Evolutionary conservation across 2,797 vertebrate species (phyloP).

Genomic region (Pelochelys cantorii): DNA sequence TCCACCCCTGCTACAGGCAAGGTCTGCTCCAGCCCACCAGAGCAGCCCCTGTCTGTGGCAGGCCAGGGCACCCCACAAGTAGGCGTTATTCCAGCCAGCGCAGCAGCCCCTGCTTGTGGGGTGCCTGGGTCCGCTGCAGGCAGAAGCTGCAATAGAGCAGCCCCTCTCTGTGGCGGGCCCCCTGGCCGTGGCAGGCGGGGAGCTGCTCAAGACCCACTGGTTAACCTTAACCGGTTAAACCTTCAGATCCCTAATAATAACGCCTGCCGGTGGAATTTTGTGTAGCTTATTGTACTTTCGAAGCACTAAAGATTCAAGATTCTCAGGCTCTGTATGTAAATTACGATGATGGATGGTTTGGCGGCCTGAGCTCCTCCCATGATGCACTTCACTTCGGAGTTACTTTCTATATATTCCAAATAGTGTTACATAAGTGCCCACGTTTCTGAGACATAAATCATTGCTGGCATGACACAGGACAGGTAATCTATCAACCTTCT

Average conservation of each 20-base stretch:
- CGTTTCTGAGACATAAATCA: constrained; percentile 39
- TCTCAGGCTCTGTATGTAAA: background rate
- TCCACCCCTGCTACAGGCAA: too few relatives aligned
- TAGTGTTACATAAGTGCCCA: background rate
- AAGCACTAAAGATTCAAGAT: background rate
- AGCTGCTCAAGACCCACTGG: too few relatives aligned
- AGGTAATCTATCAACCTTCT: constrained; percentile 45
- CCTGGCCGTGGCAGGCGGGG: too few relatives aligned
- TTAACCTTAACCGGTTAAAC: too few relatives aligned
- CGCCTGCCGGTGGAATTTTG: background rate
- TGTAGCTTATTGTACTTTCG: background rate
- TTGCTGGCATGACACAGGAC: constrained; percentile 25
- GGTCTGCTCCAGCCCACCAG: too few relatives aligned
- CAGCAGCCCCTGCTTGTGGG: too few relatives aligned
- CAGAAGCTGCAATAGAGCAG: too few relatives aligned
- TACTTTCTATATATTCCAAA: background rate
- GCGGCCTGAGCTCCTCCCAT: background rate
- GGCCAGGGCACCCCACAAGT: too few relatives aligned
- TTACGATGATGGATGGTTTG: constrained; percentile 33
- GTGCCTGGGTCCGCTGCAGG: too few relatives aligned
- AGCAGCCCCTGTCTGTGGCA: too few relatives aligned
- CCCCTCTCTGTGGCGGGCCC: too few relatives aligned
- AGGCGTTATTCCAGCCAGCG: too few relatives aligned
- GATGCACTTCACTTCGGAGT: background rate
- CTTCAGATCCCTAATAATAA: background rate